phyloP scores from a whole-genome alignment of 2,797 vertebrate species.

The Bufotes viridis region DNA sequence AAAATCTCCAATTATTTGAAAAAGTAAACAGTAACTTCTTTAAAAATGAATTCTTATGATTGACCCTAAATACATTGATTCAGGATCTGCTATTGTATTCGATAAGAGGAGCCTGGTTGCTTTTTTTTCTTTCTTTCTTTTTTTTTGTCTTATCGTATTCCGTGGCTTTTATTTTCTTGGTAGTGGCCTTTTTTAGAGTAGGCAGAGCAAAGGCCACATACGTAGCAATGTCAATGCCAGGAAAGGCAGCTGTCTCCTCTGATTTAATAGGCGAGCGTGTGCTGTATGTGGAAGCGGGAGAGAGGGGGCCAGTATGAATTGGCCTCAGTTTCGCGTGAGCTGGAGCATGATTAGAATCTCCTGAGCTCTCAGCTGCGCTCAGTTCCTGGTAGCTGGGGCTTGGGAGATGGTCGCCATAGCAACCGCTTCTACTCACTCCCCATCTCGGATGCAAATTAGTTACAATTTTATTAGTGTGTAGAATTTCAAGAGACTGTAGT shows the following conservation, averaged over 20 bases:
- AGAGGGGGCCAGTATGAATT: constrained; percentile 46
- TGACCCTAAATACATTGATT: too few relatives aligned
- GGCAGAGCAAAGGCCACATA: constrained; percentile 55
- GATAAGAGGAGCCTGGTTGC: neutral
- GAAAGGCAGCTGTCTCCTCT: constrained; percentile 57
- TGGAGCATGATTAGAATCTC: constrained; percentile 65
- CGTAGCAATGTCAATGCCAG: constrained; percentile 42
- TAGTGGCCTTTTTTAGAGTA: constrained; percentile 18
- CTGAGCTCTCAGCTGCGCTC: constrained; percentile 66
- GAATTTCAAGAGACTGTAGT: constrained; percentile 76
- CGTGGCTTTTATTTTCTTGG: neutral
- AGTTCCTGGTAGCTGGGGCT: constrained; percentile 70
- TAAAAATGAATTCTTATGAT: neutral
- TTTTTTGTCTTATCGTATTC: neutral
- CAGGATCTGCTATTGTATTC: neutral
- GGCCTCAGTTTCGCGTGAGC: constrained; percentile 61
- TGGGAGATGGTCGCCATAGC: constrained; percentile 78
- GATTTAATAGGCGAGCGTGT: constrained; percentile 36
- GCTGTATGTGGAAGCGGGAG: neutral
- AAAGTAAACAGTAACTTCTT: neutral
- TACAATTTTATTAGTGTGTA: constrained; percentile 81
- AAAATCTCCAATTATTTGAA: neutral
- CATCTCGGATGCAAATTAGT: constrained; percentile 81
- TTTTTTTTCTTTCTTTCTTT: neutral
- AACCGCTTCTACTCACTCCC: constrained; percentile 78